Percentiles rank a stretch among this genome's conserved stretches.
Conservation (phyloP, 2,113 vertebrate species). For the Bostrychus sinensis region DNA sequence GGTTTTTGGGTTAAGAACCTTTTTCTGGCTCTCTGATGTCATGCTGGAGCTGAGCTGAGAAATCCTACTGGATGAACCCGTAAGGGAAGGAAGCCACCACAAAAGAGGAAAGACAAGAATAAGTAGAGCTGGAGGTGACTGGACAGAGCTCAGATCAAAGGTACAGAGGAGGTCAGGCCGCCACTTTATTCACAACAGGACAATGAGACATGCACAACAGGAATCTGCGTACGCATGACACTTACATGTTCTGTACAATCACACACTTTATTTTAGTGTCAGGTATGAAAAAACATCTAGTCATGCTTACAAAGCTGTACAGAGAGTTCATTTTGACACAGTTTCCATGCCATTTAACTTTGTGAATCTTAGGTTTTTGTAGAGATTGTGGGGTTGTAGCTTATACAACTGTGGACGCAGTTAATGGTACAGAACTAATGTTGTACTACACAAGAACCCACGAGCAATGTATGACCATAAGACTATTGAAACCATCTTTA, state of each 20-base stretch:
- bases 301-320: constrained; percentile 5
- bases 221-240: constrained; percentile 9
- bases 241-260: constrained; percentile 8
- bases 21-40: constrained; percentile 74
- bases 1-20: constrained; percentile 65
- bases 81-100: constrained; percentile 63
- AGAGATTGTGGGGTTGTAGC: not conserved
- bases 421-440: not conserved
- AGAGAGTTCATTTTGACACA: not conserved
- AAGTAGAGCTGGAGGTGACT: constrained; percentile 46
- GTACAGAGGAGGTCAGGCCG: constrained; percentile 11
- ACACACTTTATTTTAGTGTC: constrained; percentile 13
- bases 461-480: too few relatives aligned
- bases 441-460: too few relatives aligned
- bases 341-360: not conserved
- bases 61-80: constrained; percentile 59
- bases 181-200: constrained; percentile 17
- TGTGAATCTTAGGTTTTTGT: not conserved
- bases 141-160: constrained; percentile 40
- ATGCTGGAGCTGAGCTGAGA: constrained; percentile 57
- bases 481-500: too few relatives aligned
- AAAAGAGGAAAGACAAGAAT: constrained; percentile 53
- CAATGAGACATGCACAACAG: constrained; percentile 9
- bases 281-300: constrained; percentile 3
- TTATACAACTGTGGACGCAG: not conserved